Evolutionary conservation across 2,797 vertebrate species (phyloP), one percentile per base, ranked within the genome.

Genomic region (Hemitrygon akajei): DNA sequence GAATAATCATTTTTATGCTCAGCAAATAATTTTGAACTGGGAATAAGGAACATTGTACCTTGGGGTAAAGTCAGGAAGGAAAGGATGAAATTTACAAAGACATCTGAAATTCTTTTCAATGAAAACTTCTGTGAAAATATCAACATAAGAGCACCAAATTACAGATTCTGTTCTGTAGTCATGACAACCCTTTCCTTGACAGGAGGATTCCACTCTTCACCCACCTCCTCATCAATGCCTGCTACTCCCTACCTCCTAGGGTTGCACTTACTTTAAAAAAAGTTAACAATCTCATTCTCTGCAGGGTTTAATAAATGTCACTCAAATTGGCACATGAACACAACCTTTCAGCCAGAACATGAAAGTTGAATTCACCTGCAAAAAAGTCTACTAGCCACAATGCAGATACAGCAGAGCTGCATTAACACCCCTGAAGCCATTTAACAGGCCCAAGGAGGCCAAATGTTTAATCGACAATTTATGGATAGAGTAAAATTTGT

Each of bases 81-180:
- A 56, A 10, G 25, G 22, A 10, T 40, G 9, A 0, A 9, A 56
- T 40, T 12, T 22, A 58, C 22, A 84, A 30, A 40, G 82, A 30
- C 1, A 58, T 56, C 12, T 86, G 56, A 86, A 86, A 86, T 86
- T 86, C 27, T 12, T 86, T n/a, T 12, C 82, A 63, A n/a, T 86
- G 82, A 86, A 86, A 86, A 86, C 56, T 86, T 86, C 30, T 58
- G 82, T 86, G 47, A 86, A 86, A 86, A 86, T 86, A 58, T 63
- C 82, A 86, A 56, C 27, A n/a, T 86, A 66, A 66, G 82, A 63
- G 56, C 60, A 60, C 82, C 60, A 63, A 86, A 86, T 86, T 27
- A 27, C 82, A 86, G 60, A 60, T 86, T 86, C 56, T 60, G 56
- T n/a, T 86, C 60, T 86, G 82, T n/a, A 63, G 58, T 30, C 82